phyloP scores from a whole-genome alignment of 2,888 invertebrate genomes.

The Magallana nippona region DNA sequence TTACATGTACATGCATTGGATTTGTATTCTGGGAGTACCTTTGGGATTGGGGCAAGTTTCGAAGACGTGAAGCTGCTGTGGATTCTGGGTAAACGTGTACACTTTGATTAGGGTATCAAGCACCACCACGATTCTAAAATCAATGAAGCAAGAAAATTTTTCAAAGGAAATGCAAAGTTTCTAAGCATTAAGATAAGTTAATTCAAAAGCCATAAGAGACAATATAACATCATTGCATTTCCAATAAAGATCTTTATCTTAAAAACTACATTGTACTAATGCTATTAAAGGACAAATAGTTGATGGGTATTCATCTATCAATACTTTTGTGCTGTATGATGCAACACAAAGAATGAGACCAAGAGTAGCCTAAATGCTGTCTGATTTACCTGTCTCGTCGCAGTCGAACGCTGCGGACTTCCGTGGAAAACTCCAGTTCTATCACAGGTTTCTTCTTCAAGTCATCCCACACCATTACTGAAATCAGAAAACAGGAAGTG shows the following conservation, averaged over 20 bases:
- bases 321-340: background rate
- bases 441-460: slow-evolving; percentile 96
- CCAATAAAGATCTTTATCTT: no score
- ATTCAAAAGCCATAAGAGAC: no score
- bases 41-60: slow-evolving; percentile 95
- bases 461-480: slow-evolving; percentile 98
- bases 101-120: slow-evolving; percentile 97
- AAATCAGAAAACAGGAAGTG: no score
- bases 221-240: no score
- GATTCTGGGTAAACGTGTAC: slow-evolving; percentile 97
- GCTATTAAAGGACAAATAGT: no score
- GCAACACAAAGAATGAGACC: background rate
- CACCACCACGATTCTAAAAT: slow-evolving; percentile 92
- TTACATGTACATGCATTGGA: background rate
- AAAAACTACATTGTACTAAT: no score
- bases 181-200: no score
- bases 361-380: background rate
- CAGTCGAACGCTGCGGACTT: slow-evolving; percentile 94
- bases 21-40: slow-evolving; percentile 82
- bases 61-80: slow-evolving; percentile 96
- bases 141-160: background rate
- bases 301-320: no score
- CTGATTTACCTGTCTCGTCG: slow-evolving; percentile 87
- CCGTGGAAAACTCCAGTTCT: slow-evolving; percentile 94
- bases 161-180: background rate